A percentile compares a stretch with the other conserved stretches of the same genome.
Conservation (phyloP, 2,113 vertebrate genomes). For the Pseudonaja textilis region DNA sequence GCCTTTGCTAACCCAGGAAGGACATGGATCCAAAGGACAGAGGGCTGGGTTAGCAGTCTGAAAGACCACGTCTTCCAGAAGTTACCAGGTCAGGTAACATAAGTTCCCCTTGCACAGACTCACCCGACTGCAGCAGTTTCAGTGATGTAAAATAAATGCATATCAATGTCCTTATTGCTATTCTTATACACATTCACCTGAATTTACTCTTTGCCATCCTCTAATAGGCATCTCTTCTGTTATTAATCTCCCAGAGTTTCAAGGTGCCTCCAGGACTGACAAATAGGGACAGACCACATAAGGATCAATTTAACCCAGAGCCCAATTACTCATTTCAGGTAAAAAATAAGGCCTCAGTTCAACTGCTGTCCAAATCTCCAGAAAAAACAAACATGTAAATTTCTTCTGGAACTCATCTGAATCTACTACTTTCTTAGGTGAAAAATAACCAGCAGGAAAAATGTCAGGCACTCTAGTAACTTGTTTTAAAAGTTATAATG, state of each 20-base stretch:
- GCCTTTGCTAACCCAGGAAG: background rate
- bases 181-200: background rate
- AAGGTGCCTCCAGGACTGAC: background rate
- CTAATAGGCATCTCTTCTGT: background rate
- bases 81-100: background rate
- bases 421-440: background rate
- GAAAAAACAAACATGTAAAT: background rate
- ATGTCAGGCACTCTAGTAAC: slow-evolving; percentile 1
- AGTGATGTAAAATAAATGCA: background rate
- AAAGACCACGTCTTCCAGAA: background rate
- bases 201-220: background rate
- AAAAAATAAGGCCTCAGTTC: background rate
- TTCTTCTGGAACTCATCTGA: background rate
- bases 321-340: background rate
- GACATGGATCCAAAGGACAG: background rate
- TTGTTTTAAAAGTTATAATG: slow-evolving; percentile 12
- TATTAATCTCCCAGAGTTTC: background rate
- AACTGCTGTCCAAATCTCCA: background rate
- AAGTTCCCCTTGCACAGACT: background rate
- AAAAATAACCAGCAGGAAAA: slow-evolving; percentile 14
- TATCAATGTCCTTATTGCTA: background rate
- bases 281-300: background rate
- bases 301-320: background rate
- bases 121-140: background rate
- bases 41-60: background rate